Percentiles rank a stretch among this genome's conserved stretches.
Evolutionary conservation across 1,140 invertebrate species (phyloP).

Genomic region (Coenobita brevimanus): DNA sequence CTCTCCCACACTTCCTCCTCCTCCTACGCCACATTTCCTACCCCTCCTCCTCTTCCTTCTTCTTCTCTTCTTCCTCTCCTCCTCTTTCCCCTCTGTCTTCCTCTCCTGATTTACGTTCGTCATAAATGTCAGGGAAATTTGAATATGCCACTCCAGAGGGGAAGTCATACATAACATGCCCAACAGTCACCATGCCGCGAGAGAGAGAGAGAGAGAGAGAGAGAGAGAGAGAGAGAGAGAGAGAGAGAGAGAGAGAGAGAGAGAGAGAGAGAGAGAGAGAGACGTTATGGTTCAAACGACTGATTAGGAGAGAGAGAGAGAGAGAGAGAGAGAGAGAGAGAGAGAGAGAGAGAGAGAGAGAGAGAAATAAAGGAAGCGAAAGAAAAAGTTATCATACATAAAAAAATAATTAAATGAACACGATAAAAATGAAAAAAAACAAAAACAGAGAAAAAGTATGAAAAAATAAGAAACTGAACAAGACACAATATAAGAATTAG

Average conservation of each 20-base stretch:
- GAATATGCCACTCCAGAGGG: slow-evolving; percentile 49
- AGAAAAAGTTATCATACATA: not conserved
- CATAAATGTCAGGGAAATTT: slow-evolving; percentile 61
- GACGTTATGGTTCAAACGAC: too few relatives aligned
- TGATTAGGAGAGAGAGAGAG: not conserved
- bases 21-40: not conserved
- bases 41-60: not conserved
- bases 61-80: not conserved
- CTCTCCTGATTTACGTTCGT: slow-evolving; percentile 40
- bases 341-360: slow-evolving; percentile 6
- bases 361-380: slow-evolving; percentile 18
- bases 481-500: not conserved
- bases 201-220: not conserved
- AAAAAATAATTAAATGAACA: not conserved
- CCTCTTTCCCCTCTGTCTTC: not conserved
- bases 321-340: not conserved
- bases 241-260: not conserved
- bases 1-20: slow-evolving; percentile 3
- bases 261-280: not conserved
- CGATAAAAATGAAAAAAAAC: not conserved
- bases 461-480: not conserved
- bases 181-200: slow-evolving; percentile 22
- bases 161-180: slow-evolving; percentile 49
- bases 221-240: too few relatives aligned
- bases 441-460: not conserved